Percentiles rank a stretch among this genome's conserved stretches.
Evolutionary conservation across 2,888 invertebrate species (phyloP).

Genomic region (Tiliacea aurago): DNA sequence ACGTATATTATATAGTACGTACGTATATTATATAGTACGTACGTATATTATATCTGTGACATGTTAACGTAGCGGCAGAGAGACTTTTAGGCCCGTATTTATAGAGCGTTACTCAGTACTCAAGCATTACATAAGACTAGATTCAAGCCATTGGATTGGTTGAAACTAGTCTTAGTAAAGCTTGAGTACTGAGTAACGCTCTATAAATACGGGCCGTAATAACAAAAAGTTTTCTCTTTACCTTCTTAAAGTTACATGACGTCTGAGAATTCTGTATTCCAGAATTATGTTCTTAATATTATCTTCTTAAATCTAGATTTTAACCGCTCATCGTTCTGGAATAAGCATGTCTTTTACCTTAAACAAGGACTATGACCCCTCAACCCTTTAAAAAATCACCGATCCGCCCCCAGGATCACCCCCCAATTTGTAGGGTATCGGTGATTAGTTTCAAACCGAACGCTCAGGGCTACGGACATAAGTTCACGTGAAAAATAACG

Average conservation of each 20-base stretch:
- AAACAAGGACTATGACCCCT: conserved; percentile 39
- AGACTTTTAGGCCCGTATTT: too few species aligned
- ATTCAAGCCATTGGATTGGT: too few species aligned
- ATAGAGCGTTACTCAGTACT: too few species aligned
- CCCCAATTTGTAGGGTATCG: conserved; percentile 58
- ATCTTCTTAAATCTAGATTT: neutral
- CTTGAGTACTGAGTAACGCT: too few species aligned
- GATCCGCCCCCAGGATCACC: conserved; percentile 22
- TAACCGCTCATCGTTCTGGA: neutral
- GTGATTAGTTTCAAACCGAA: conserved; percentile 57
- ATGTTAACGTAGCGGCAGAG: too few species aligned
- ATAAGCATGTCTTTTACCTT: neutral
- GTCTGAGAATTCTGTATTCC: neutral
- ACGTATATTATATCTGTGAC: neutral
- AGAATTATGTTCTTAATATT: neutral
- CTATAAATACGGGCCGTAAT: too few species aligned
- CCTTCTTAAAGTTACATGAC: neutral
- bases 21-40: too few species aligned
- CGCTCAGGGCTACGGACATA: conserved; percentile 39
- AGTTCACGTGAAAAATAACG: conserved; percentile 68
- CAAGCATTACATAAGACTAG: too few species aligned
- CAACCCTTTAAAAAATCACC: conserved; percentile 60
- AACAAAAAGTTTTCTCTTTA: neutral
- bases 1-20: too few species aligned
- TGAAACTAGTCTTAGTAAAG: too few species aligned